A percentile compares a stretch with the other conserved stretches of the same genome.
These are phyloP conservation scores for Bovichtus variegatus DNA, from an alignment of 2,797 vertebrate species.

Conservation along the genomic window DNA sequence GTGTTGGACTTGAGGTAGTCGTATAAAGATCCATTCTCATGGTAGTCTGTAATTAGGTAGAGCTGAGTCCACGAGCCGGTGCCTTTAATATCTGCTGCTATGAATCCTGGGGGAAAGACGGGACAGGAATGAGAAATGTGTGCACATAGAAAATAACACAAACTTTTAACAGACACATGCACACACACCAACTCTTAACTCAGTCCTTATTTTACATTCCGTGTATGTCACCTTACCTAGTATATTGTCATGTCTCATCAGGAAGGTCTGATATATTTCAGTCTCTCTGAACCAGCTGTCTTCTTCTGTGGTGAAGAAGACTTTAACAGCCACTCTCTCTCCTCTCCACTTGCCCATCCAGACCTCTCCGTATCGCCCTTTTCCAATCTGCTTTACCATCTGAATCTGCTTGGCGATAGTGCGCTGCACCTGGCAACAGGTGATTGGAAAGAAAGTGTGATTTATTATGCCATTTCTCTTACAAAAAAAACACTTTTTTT, in stretches of 20 bases:
- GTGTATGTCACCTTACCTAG: slow-evolving; percentile 85
- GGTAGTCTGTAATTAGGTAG: slow-evolving; percentile 97
- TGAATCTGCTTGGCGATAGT: slow-evolving; percentile 99
- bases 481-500: neutral
- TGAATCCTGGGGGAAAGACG: slow-evolving; percentile 88
- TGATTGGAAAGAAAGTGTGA: neutral
- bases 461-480: neutral
- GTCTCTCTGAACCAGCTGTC: slow-evolving; percentile 99
- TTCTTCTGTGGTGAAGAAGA: slow-evolving; percentile 97
- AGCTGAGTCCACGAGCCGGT: slow-evolving; percentile 98
- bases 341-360: slow-evolving; percentile 99
- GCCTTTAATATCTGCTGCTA: slow-evolving; percentile 97
- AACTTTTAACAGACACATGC: neutral
- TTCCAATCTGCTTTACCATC: slow-evolving; percentile 98
- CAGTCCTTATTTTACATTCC: neutral
- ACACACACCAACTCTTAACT: neutral
- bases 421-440: slow-evolving; percentile 90
- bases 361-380: slow-evolving; percentile 97
- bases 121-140: neutral
- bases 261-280: slow-evolving; percentile 98
- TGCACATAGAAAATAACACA: neutral
- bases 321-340: slow-evolving; percentile 96
- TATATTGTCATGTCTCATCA: slow-evolving; percentile 99
- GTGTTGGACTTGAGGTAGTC: slow-evolving; percentile 97
- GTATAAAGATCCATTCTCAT: slow-evolving; percentile 96